Conservation (phyloP, 2,797 vertebrate genomes). For the Semotilus atromaculatus region DNA sequence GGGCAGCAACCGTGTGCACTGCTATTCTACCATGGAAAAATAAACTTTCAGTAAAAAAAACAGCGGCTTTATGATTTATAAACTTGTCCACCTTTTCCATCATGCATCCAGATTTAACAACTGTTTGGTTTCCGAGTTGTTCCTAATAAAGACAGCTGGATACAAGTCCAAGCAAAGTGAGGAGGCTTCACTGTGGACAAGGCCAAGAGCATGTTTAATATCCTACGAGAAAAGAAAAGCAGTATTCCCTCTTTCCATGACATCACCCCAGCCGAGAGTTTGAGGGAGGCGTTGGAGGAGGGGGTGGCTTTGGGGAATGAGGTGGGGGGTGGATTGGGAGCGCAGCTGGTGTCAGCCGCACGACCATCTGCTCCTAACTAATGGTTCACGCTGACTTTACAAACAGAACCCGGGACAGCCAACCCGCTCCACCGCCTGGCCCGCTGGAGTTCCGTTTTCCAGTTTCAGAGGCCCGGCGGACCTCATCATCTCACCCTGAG, state of each 20-base stretch:
- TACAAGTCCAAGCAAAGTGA: background rate
- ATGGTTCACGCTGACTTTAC: slow-evolving; percentile 70
- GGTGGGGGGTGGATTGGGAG: slow-evolving; percentile 52
- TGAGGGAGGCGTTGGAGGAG: slow-evolving; percentile 20
- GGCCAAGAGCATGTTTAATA: slow-evolving; percentile 31
- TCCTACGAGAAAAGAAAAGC: slow-evolving; percentile 15
- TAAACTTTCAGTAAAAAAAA: background rate
- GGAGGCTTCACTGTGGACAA: slow-evolving; percentile 15
- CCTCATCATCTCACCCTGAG: slow-evolving; percentile 14
- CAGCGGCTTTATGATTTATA: background rate
- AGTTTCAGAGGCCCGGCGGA: slow-evolving; percentile 35
- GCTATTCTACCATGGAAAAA: background rate
- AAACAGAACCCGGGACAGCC: slow-evolving; percentile 64
- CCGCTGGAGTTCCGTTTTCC: slow-evolving; percentile 27
- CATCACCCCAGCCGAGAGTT: slow-evolving; percentile 69
- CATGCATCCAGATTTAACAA: slow-evolving; percentile 1
- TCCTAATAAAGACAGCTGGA: slow-evolving; percentile 9
- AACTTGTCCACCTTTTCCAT: slow-evolving; percentile 4
- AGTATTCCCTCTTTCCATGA: slow-evolving; percentile 77
- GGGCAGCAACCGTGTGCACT: background rate
- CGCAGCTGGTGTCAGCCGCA: slow-evolving; percentile 84
- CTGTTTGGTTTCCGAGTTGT: slow-evolving; percentile 8
- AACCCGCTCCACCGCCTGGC: slow-evolving; percentile 35
- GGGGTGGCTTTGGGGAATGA: slow-evolving; percentile 18
- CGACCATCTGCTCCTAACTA: slow-evolving; percentile 81